Conservation (phyloP, 1,140 invertebrate species). For the Druon quercuslanigerum region DNA sequence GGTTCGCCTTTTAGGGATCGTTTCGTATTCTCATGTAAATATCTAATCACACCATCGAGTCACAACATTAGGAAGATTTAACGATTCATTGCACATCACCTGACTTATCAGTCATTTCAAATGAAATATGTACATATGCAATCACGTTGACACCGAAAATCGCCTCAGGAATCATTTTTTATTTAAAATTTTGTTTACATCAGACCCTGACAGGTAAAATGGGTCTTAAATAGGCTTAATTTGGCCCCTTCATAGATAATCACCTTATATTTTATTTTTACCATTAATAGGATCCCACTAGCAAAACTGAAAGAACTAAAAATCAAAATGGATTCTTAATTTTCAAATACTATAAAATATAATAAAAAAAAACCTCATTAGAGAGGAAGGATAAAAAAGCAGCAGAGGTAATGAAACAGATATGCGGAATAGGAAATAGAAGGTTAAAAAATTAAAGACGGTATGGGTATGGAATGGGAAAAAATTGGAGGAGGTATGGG, state of each 20-base stretch:
- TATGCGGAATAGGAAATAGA: too few relatives aligned
- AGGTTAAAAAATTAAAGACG: too few relatives aligned
- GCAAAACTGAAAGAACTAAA: too few relatives aligned
- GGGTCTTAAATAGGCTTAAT: background rate
- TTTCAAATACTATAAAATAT: too few relatives aligned
- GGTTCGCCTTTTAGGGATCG: conserved; percentile 26
- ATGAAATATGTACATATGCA: conserved; percentile 6
- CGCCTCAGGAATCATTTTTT: conserved; percentile 6
- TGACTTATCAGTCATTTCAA: conserved; percentile 19
- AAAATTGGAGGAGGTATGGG: too few relatives aligned
- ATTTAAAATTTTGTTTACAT: conserved; percentile 15
- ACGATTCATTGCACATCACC: conserved; percentile 28
- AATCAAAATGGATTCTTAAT: too few relatives aligned
- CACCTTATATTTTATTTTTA: background rate
- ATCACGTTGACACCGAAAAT: background rate
- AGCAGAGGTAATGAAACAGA: too few relatives aligned
- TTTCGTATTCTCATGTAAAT: conserved; percentile 22
- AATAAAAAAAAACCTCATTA: too few relatives aligned
- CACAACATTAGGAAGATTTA: conserved; percentile 27
- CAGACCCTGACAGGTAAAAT: background rate
- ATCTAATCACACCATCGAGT: conserved; percentile 13
- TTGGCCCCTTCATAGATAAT: background rate
- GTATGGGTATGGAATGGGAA: too few relatives aligned
- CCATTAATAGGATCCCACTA: too few relatives aligned
- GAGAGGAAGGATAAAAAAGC: too few relatives aligned